Evolutionary conservation across 1,140 invertebrate genomes (phyloP).

Genomic region (Prorops nasuta): DNA sequence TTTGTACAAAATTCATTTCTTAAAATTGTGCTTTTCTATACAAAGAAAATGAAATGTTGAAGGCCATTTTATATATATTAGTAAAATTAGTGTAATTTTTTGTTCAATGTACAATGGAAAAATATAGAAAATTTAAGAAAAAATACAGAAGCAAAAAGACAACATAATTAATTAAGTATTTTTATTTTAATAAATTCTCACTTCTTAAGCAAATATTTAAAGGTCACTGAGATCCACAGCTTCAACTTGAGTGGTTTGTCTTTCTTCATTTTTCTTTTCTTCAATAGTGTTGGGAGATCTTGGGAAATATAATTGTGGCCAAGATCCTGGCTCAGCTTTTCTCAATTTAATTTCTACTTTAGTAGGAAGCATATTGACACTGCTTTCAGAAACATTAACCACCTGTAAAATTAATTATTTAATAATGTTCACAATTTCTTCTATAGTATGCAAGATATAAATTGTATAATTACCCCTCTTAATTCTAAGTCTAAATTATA

Average conservation of each 20-base stretch:
- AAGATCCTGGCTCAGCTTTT: conserved; percentile 81
- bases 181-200: too few relatives aligned
- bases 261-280: conserved; percentile 18
- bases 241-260: conserved; percentile 47
- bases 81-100: too few relatives aligned
- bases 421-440: background rate
- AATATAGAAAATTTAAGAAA: too few relatives aligned
- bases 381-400: conserved; percentile 68
- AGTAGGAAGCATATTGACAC: conserved; percentile 79
- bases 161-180: too few relatives aligned
- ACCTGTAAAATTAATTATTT: conserved; percentile 60
- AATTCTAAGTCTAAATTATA: conserved; percentile 84
- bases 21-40: too few relatives aligned
- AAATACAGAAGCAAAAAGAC: too few relatives aligned
- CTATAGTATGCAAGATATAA: background rate
- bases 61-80: too few relatives aligned
- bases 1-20: too few relatives aligned
- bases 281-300: conserved; percentile 25
- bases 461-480: conserved; percentile 69
- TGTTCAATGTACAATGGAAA: too few relatives aligned
- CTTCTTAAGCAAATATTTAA: conserved; percentile 19
- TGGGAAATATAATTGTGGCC: conserved; percentile 75
- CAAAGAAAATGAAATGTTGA: too few relatives aligned
- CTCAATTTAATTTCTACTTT: conserved; percentile 94
- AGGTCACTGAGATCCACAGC: conserved; percentile 53